Conservation (phyloP, 2,888 invertebrate species). For the Trissolcus brochymenae region DNA sequence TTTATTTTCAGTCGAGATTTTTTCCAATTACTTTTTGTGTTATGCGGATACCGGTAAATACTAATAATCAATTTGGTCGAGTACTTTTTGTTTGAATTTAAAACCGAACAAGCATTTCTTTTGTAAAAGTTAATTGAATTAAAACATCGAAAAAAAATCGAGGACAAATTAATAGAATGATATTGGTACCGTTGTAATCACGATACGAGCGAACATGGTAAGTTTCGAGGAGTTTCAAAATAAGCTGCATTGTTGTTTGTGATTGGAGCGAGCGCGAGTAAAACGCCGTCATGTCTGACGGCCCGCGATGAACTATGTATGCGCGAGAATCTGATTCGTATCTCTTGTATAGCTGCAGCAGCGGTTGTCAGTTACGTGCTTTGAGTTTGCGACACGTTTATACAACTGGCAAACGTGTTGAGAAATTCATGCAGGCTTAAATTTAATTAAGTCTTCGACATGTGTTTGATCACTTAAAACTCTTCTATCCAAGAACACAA, state of each 20-base stretch:
- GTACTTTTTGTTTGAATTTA: no score
- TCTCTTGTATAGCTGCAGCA: constrained; percentile 45
- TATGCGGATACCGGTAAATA: no score
- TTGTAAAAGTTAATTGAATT: no score
- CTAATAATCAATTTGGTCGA: no score
- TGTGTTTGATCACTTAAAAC: constrained; percentile 48
- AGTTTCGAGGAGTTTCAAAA: constrained; percentile 43
- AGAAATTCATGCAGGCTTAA: constrained; percentile 52
- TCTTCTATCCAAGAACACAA: neutral
- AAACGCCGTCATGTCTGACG: constrained; percentile 55
- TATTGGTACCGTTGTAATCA: constrained; percentile 16
- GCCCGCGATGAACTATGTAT: constrained; percentile 55
- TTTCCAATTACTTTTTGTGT: no score
- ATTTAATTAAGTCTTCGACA: constrained; percentile 54
- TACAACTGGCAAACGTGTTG: constrained; percentile 48
- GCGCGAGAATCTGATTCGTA: constrained; percentile 56
- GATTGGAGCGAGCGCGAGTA: constrained; percentile 53
- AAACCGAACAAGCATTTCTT: no score
- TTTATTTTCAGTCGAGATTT: constrained; percentile 4
- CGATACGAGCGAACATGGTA: constrained; percentile 18
- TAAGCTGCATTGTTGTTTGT: constrained; percentile 47
- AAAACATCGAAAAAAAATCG: neutral
- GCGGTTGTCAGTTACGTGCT: constrained; percentile 59
- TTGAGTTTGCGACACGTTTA: constrained; percentile 54
- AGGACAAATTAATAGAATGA: constrained; percentile 16